phyloP scores from a whole-genome alignment of 2,888 invertebrate genomes.

The Amphiduros pacificus region DNA sequence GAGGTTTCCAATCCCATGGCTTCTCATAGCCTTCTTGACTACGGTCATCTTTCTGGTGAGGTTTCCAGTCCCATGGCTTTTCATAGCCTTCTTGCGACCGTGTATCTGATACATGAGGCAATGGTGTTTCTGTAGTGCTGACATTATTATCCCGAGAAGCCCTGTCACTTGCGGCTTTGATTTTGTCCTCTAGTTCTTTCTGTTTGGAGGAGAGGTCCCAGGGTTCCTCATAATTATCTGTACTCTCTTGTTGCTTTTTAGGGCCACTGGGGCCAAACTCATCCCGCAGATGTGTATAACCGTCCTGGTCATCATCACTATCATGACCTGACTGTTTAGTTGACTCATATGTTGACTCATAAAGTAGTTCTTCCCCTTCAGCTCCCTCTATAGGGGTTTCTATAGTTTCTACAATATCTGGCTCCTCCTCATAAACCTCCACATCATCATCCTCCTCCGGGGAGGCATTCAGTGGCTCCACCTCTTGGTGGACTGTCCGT shows the following conservation, averaged over 20 bases:
- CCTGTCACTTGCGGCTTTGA: constrained; percentile 33
- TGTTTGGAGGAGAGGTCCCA: constrained; percentile 39
- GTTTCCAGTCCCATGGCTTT: constrained; percentile 35
- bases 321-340: constrained; percentile 6
- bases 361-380: constrained; percentile 4
- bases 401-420: not conserved
- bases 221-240: constrained; percentile 35
- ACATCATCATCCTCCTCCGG: not conserved
- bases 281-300: constrained; percentile 17
- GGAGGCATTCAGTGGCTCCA: not conserved
- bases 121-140: not conserved
- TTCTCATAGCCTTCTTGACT: constrained; percentile 29
- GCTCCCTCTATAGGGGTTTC: not conserved
- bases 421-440: not conserved
- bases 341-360: constrained; percentile 3
- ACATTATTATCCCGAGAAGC: not conserved
- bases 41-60: constrained; percentile 30
- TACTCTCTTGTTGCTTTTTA: too few species aligned
- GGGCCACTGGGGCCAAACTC: not conserved
- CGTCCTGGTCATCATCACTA: constrained; percentile 16
- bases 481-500: constrained; percentile 11
- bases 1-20: constrained; percentile 34
- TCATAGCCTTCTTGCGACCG: constrained; percentile 33
- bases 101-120: constrained; percentile 20
- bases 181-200: constrained; percentile 42